These are phyloP conservation scores for Elgonia sp. DNA, from an alignment of 2,888 invertebrate species.

Conservation along the genomic window DNA sequence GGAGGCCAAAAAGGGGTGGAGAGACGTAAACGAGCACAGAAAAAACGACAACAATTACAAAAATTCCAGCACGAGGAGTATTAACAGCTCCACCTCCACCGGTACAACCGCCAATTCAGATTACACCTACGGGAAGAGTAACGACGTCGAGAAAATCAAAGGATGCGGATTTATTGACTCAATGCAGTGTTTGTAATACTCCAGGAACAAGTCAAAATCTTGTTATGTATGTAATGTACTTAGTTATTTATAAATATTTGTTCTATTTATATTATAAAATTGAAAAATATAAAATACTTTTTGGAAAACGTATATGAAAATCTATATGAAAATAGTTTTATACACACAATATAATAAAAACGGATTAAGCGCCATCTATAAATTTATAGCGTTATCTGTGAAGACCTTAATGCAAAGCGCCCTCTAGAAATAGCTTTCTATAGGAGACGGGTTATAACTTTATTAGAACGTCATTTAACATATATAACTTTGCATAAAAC, in stretches of 20 bases:
- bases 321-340: too few species aligned
- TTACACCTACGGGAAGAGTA: conserved; percentile 76
- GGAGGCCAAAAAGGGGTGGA: conserved; percentile 92
- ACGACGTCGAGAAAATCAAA: conserved; percentile 84
- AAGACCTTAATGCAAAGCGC: too few species aligned
- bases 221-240: conserved; percentile 88
- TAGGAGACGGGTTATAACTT: too few species aligned
- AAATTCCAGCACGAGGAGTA: conserved; percentile 79
- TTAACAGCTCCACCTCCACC: conserved; percentile 79
- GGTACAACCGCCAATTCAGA: conserved; percentile 80
- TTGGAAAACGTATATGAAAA: too few species aligned
- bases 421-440: too few species aligned
- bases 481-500: too few species aligned
- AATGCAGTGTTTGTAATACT: conserved; percentile 91
- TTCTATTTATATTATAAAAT: too few species aligned
- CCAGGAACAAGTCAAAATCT: conserved; percentile 90
- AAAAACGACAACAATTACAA: conserved; percentile 82
- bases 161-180: conserved; percentile 87
- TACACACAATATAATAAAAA: too few species aligned
- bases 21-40: conserved; percentile 86
- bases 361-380: too few species aligned
- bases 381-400: too few species aligned
- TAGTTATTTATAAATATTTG: background rate
- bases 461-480: too few species aligned
- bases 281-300: too few species aligned